phyloP scores from a whole-genome alignment of 2,797 vertebrate species.

The Streptopelia turtur region DNA sequence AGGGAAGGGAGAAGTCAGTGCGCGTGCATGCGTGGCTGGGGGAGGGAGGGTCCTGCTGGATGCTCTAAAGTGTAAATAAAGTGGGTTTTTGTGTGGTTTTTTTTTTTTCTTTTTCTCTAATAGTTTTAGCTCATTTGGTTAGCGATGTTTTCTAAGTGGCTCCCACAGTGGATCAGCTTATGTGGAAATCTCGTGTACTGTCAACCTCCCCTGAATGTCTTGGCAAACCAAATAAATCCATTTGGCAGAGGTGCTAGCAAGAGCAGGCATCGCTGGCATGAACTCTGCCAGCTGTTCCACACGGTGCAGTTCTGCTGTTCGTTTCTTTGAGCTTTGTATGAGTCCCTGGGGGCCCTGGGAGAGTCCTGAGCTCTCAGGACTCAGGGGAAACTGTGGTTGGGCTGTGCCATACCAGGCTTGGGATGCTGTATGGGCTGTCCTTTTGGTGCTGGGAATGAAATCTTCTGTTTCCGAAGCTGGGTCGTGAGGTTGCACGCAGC shows the following conservation, averaged over 20 bases:
- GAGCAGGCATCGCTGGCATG: neutral
- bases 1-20: neutral
- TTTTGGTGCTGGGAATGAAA: neutral
- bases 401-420: neutral
- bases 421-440: neutral
- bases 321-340: neutral
- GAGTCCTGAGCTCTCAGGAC: neutral
- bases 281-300: neutral
- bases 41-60: slow-evolving; percentile 10
- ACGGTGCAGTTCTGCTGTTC: neutral
- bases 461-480: neutral
- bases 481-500: neutral
- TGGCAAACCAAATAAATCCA: neutral
- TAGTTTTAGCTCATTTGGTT: neutral
- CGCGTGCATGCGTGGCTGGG: neutral
- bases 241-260: neutral
- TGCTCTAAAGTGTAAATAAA: slow-evolving; percentile 81
- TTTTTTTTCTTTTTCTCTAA: slow-evolving; percentile 30
- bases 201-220: neutral
- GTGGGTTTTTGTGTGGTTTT: neutral
- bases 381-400: neutral
- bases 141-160: neutral
- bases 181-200: neutral
- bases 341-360: neutral
- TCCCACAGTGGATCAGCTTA: neutral